Evolutionary conservation across 35 echinoderm and acorn worm species (phyloP), one percentile per base, ranked within the genome.

Genomic region (Ophiothrix spiculata): DNA sequence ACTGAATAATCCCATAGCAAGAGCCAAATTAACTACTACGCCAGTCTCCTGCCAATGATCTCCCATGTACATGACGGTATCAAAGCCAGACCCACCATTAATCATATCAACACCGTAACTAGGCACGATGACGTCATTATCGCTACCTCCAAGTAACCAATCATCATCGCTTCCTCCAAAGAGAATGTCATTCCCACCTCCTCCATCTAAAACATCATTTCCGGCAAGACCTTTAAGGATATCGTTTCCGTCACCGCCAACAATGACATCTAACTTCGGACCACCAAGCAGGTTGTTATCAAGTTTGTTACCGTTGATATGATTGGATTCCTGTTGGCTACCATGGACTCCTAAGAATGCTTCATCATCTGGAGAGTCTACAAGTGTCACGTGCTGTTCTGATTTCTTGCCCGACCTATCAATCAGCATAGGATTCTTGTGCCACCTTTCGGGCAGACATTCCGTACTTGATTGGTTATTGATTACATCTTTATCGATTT

Each of bases 211-310:
- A 29, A 76, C 28, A 76, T 76, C 74, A 13, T 76, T 28, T 76
- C 74, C 74, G 12, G 10, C 74, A 13, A 8, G 10, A 13, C 74
- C 74, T 76, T 76, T 76, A 76, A 76, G 74, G 28, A 76, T 28
- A 76, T 76, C 74, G 74, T 28, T 76, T 76, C 74, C 74, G 74
- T 76, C 8, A 76, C 74, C 74, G 8, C 74, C 74, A 76, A 76
- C 74, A 76, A 76, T 8, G 28, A 76, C 74, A 76, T 76, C 74
- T 29, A n/a, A n/a, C n/a, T n/a, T 12, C 12, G 74, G 29, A 76
- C 6, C 10, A 35, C 74, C 74, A 6, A 13, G 29, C 10, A 13
- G 34, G 29, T 76, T 76, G 34, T 76, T 76, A 76, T 76, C 74
- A 13, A 76, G 74, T 29, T 35, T 76, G 28, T 76, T 76, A 76